Conservation (phyloP, 2,797 vertebrate species). For the Neostethus bicornis region DNA sequence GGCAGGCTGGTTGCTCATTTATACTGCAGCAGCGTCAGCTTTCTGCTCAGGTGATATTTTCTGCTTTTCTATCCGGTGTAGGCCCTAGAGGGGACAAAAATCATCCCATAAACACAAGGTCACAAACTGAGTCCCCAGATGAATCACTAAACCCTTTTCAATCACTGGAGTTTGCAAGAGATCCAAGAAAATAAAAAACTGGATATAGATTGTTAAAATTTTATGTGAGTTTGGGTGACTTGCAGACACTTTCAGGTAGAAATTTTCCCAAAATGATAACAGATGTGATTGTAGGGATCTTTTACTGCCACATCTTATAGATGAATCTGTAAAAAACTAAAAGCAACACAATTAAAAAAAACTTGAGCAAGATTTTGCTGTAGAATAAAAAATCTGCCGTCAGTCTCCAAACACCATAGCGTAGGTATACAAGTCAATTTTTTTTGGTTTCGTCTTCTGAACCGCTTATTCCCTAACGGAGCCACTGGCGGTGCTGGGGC, state of each 20-base stretch:
- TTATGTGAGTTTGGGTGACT: slow-evolving; percentile 10
- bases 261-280: not conserved
- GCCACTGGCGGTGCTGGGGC: too few relatives aligned
- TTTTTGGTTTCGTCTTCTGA: too few relatives aligned
- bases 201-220: slow-evolving; percentile 24
- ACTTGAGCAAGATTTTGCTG: too few relatives aligned
- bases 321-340: not conserved
- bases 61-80: slow-evolving; percentile 39
- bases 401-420: too few relatives aligned
- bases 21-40: slow-evolving; percentile 23
- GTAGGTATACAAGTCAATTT: too few relatives aligned
- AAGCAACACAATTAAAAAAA: not conserved
- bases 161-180: slow-evolving; percentile 12
- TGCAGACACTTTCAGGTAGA: not conserved
- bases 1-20: slow-evolving; percentile 44
- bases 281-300: not conserved
- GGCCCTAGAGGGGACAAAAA: slow-evolving; percentile 36
- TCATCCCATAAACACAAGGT: slow-evolving; percentile 52
- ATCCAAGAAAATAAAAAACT: slow-evolving; percentile 12
- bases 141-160: slow-evolving; percentile 29
- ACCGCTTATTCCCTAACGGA: too few relatives aligned
- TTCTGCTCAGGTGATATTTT: slow-evolving; percentile 29
- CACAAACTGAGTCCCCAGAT: slow-evolving; percentile 42
- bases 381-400: too few relatives aligned
- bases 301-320: not conserved